phyloP scores from a whole-genome alignment of 1,140 invertebrate species.

The Apolygus lucorum region DNA sequence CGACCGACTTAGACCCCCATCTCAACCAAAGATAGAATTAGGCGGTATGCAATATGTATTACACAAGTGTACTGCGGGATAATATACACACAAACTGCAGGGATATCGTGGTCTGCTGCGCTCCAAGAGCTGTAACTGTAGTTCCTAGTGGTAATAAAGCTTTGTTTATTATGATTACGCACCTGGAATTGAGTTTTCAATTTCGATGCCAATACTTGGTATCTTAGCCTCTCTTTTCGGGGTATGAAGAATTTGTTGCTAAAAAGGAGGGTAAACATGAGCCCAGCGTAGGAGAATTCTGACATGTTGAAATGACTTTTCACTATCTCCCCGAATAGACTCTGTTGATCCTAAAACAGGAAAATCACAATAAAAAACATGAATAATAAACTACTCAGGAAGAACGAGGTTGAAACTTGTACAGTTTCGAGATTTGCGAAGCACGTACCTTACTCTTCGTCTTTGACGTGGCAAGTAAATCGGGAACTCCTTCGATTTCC shows the following conservation, averaged over 20 bases:
- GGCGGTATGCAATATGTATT: too few relatives aligned
- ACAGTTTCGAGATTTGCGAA: too few relatives aligned
- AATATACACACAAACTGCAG: too few relatives aligned
- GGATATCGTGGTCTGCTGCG: too few relatives aligned
- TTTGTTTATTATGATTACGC: too few relatives aligned
- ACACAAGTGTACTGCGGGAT: too few relatives aligned
- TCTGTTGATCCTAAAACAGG: conserved; percentile 39
- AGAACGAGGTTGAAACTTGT: not conserved
- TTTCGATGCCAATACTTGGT: not conserved
- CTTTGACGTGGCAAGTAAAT: conserved; percentile 40
- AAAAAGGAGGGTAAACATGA: conserved; percentile 37
- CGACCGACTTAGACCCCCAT: too few relatives aligned
- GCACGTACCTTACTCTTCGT: conserved; percentile 43
- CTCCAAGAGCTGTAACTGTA: too few relatives aligned
- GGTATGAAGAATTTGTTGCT: not conserved
- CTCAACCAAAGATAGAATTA: too few relatives aligned
- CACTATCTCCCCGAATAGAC: conserved; percentile 32
- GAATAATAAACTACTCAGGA: not conserved
- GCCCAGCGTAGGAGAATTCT: conserved; percentile 39
- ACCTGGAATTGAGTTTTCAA: conserved; percentile 1
- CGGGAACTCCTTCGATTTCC: conserved; percentile 44
- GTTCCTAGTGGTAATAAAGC: too few relatives aligned
- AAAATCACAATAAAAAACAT: not conserved
- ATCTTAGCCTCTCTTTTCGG: not conserved
- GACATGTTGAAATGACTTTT: conserved; percentile 42